Conservation (phyloP, 1,140 invertebrate genomes). For the Agrypnia vestita region DNA sequence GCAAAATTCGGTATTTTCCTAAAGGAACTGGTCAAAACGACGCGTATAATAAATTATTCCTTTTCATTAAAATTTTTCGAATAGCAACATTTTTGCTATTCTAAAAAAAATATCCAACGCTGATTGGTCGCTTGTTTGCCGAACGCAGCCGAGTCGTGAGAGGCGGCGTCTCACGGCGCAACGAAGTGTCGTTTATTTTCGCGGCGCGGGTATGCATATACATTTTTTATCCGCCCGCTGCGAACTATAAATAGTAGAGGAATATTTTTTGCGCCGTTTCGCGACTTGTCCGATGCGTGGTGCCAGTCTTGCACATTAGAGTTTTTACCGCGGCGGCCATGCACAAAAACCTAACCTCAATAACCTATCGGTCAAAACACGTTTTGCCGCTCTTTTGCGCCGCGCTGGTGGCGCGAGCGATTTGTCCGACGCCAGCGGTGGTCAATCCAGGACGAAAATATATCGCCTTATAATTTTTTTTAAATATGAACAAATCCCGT, state of each 20-base stretch:
- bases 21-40: background rate
- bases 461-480: too few relatives aligned
- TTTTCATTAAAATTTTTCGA: background rate
- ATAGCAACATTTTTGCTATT: background rate
- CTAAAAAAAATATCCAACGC: conserved; percentile 1
- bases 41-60: background rate
- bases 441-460: background rate
- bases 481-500: too few relatives aligned
- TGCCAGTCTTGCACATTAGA: conserved; percentile 34
- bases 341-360: conserved; percentile 48
- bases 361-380: conserved; percentile 46
- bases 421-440: conserved; percentile 17
- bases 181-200: background rate
- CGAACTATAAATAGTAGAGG: background rate
- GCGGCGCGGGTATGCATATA: background rate
- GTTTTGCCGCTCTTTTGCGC: conserved; percentile 34
- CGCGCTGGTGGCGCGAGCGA: conserved; percentile 26
- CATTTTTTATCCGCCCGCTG: background rate
- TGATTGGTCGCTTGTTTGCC: conserved; percentile 5
- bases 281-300: conserved; percentile 38
- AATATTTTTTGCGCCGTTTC: background rate
- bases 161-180: conserved; percentile 1
- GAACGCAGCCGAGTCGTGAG: background rate
- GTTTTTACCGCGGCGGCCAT: conserved; percentile 20
- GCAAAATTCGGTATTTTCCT: too few relatives aligned